Conservation (phyloP, 2,797 vertebrate species). For the Siniperca obscura region DNA sequence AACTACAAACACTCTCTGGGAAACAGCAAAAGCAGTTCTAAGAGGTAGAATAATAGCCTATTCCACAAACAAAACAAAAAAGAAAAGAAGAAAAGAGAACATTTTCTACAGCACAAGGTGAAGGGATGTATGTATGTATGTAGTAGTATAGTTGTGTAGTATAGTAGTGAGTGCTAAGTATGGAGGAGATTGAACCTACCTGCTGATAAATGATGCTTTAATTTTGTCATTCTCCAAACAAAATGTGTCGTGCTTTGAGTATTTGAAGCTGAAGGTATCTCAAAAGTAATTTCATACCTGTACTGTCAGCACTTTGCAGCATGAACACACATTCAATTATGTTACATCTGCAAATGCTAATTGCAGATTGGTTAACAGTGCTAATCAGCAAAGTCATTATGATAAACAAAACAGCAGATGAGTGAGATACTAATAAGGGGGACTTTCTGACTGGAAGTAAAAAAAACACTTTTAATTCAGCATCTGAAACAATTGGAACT, state of each 20-base stretch:
- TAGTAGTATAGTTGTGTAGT: too few species aligned
- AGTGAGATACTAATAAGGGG: conserved; percentile 21
- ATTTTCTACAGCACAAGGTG: too few species aligned
- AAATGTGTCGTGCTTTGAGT: conserved; percentile 11
- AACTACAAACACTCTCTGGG: too few species aligned
- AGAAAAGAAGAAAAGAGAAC: too few species aligned
- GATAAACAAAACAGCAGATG: conserved; percentile 57
- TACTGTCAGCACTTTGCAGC: conserved; percentile 20
- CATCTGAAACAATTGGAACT: conserved; percentile 1
- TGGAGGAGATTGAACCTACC: not conserved
- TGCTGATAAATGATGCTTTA: conserved; percentile 42
- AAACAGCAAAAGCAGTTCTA: too few species aligned
- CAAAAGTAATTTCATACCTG: conserved; percentile 54
- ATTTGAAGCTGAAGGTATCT: conserved; percentile 32
- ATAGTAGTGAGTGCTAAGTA: not conserved
- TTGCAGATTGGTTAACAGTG: conserved; percentile 56
- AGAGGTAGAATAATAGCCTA: too few species aligned
- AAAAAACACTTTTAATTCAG: conserved; percentile 1
- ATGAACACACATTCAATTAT: conserved; percentile 58
- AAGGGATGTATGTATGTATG: too few species aligned
- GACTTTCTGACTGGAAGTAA: not conserved
- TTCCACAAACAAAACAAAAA: too few species aligned
- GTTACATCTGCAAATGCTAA: conserved; percentile 64
- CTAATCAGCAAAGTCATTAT: conserved; percentile 59
- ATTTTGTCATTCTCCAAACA: conserved; percentile 27